These are phyloP conservation scores for Hippopotamyrus pictus DNA, from an alignment of 2,797 vertebrate species.

Conservation along the genomic window DNA sequence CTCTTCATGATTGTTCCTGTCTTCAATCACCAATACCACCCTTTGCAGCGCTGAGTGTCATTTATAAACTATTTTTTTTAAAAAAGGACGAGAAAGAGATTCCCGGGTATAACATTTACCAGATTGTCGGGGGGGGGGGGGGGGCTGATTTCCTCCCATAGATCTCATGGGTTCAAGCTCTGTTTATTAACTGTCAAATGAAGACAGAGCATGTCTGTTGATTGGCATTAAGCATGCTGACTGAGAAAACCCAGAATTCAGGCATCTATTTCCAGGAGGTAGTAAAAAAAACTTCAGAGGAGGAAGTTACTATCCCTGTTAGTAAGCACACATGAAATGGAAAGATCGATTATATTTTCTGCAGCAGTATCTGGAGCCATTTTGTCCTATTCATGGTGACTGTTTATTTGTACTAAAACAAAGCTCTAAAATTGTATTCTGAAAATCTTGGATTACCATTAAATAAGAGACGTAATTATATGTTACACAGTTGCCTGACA, in stretches of 20 bases:
- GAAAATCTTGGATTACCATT: neutral
- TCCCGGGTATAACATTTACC: neutral
- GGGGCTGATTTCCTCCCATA: neutral
- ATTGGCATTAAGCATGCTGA: neutral
- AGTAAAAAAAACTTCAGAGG: neutral
- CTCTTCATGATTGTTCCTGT: neutral
- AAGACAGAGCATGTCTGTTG: neutral
- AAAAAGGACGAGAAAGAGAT: neutral
- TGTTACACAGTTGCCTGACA: neutral
- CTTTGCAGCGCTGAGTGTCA: neutral
- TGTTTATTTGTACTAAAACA: neutral
- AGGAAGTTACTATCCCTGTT: neutral
- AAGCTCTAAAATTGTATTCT: neutral
- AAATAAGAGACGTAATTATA: neutral
- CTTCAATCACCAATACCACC: neutral
- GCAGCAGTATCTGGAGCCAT: neutral
- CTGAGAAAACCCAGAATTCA: neutral
- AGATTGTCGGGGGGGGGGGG: neutral
- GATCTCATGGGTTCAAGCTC: neutral
- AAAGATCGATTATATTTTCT: neutral
- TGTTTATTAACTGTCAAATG: neutral
- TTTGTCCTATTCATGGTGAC: neutral
- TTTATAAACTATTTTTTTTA: neutral
- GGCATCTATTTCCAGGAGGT: neutral
- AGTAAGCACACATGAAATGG: neutral